phyloP scores from a whole-genome alignment of 2,113 vertebrate species.

The Barnardius zonarius region DNA sequence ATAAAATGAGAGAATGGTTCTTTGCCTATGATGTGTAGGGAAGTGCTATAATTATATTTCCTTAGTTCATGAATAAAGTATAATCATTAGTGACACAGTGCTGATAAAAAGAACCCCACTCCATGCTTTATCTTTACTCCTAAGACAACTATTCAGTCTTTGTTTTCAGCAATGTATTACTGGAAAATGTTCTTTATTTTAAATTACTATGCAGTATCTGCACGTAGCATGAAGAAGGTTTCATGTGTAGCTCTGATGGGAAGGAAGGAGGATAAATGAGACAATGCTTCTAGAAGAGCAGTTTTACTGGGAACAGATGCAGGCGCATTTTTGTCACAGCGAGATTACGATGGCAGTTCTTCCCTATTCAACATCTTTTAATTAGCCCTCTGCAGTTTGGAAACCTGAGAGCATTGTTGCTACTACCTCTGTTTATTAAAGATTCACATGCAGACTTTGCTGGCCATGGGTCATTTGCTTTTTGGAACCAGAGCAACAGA shows the following conservation, averaged over 20 bases:
- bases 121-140: background rate
- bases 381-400: constrained; percentile 34
- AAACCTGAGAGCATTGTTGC: constrained; percentile 24
- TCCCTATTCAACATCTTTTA: constrained; percentile 24
- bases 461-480: constrained; percentile 51
- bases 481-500: constrained; percentile 48
- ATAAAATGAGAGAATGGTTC: background rate
- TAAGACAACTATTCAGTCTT: background rate
- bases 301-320: constrained; percentile 14
- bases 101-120: background rate
- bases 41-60: background rate
- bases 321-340: background rate
- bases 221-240: background rate
- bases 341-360: background rate
- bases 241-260: background rate
- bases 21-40: background rate
- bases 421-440: constrained; percentile 61
- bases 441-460: constrained; percentile 54
- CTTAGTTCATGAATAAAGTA: background rate
- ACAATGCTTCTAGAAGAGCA: background rate
- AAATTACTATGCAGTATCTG: background rate
- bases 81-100: background rate
- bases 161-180: background rate
- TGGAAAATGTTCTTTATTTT: background rate
- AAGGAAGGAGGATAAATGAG: background rate